Conservation (phyloP, 2,113 vertebrate genomes). For the Gobiocypris rarus region DNA sequence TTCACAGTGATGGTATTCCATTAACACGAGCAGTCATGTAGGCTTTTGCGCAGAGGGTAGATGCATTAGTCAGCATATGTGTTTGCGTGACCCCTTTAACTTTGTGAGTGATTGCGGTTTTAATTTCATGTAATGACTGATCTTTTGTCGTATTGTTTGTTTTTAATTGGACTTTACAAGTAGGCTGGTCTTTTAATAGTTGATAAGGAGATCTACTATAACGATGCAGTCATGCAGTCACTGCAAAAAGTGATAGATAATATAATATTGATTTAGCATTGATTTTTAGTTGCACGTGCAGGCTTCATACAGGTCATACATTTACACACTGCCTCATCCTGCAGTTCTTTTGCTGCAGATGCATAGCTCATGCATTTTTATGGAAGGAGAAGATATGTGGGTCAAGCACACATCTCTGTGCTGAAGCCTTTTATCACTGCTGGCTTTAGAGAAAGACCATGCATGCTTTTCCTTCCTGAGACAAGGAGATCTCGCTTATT, state of each 20-base stretch:
- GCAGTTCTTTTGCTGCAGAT: slow-evolving; percentile 39
- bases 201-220: not conserved
- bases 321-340: slow-evolving; percentile 32
- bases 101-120: not conserved
- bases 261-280: slow-evolving; percentile 17
- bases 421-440: slow-evolving; percentile 32
- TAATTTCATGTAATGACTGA: not conserved
- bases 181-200: not conserved
- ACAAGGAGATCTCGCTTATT: not conserved
- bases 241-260: not conserved
- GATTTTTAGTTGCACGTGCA: not conserved
- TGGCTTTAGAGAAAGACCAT: slow-evolving; percentile 24
- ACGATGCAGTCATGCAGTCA: not conserved
- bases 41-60: not conserved
- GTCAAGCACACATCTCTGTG: slow-evolving; percentile 46
- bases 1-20: slow-evolving; percentile 1
- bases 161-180: not conserved
- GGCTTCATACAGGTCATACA: slow-evolving; percentile 1
- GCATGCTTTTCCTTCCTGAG: not conserved
- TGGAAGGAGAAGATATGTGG: slow-evolving; percentile 40
- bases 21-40: slow-evolving; percentile 15
- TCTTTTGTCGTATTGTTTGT: not conserved
- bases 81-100: not conserved
- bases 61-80: slow-evolving; percentile 12
- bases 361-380: slow-evolving; percentile 54